A percentile compares a stretch with the other conserved stretches of the same genome.
Conservation (phyloP, 2,888 invertebrate genomes). For the Dolomedes plantarius region DNA sequence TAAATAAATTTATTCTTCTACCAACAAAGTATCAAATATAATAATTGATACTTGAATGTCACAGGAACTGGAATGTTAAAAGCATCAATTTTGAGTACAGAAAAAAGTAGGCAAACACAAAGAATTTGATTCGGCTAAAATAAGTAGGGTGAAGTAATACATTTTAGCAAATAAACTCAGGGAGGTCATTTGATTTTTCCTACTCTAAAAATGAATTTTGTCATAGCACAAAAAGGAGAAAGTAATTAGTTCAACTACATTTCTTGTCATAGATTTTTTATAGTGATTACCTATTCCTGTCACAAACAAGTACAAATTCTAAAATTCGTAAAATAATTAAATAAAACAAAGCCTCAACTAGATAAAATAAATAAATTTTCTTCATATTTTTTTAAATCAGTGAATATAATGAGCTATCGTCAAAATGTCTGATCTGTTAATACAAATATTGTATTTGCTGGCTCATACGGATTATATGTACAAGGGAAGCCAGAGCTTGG, state of each 20-base stretch:
- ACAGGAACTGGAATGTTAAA: not conserved
- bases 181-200: too few species aligned
- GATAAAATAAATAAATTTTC: constrained; percentile 2
- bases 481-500: constrained; percentile 1
- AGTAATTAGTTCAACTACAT: too few species aligned
- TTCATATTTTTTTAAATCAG: constrained; percentile 6
- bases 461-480: not conserved
- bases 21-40: not conserved
- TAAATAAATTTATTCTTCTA: not conserved
- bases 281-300: too few species aligned
- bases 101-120: too few species aligned
- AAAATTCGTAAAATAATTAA: constrained; percentile 3
- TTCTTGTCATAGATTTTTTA: too few species aligned
- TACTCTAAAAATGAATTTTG: too few species aligned
- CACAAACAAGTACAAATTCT: not conserved
- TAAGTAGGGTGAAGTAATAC: too few species aligned
- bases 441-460: not conserved
- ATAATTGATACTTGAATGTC: not conserved
- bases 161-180: too few species aligned
- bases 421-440: not conserved
- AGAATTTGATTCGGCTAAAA: too few species aligned
- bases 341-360: constrained; percentile 1
- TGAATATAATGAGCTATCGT: not conserved
- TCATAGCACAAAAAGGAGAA: too few species aligned
- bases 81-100: too few species aligned